Evolutionary conservation across 2,888 invertebrate species (phyloP).

Genomic region (Lepeophtheirus nordmannii): DNA sequence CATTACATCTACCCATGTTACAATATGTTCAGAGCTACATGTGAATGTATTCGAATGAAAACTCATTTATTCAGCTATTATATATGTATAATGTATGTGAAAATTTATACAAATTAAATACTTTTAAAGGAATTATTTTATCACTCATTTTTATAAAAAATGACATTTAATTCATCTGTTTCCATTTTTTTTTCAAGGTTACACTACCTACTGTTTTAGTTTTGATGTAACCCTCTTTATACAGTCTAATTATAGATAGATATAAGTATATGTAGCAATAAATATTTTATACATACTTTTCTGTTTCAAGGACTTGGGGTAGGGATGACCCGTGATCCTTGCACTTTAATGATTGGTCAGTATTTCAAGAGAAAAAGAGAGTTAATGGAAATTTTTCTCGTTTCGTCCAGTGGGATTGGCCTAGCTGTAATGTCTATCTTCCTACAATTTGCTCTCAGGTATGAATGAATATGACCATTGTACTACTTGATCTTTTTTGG

Average conservation of each 20-base stretch:
- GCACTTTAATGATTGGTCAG: constrained; percentile 74
- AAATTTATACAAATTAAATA: no score
- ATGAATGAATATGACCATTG: constrained; percentile 28
- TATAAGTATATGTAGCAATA: not conserved
- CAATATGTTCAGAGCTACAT: no score
- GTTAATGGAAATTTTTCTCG: constrained; percentile 71
- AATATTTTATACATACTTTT: not conserved
- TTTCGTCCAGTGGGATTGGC: constrained; percentile 68
- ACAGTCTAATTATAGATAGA: not conserved
- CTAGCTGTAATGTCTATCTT: constrained; percentile 67
- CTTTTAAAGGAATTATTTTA: no score
- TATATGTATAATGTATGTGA: no score
- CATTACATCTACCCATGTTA: no score
- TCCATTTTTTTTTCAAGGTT: no score
- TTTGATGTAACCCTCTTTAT: not conserved
- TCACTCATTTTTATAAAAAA: no score
- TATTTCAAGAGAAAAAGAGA: constrained; percentile 71
- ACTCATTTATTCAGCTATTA: no score
- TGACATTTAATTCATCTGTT: no score
- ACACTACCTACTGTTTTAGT: no score
- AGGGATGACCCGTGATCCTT: constrained; percentile 67
- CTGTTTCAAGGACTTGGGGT: constrained; percentile 55
- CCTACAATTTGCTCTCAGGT: constrained; percentile 62
- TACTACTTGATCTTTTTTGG: no score
- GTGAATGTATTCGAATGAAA: no score